Conservation (phyloP, 92 coral and sea anemone species). For the Micromussa lordhowensis region DNA sequence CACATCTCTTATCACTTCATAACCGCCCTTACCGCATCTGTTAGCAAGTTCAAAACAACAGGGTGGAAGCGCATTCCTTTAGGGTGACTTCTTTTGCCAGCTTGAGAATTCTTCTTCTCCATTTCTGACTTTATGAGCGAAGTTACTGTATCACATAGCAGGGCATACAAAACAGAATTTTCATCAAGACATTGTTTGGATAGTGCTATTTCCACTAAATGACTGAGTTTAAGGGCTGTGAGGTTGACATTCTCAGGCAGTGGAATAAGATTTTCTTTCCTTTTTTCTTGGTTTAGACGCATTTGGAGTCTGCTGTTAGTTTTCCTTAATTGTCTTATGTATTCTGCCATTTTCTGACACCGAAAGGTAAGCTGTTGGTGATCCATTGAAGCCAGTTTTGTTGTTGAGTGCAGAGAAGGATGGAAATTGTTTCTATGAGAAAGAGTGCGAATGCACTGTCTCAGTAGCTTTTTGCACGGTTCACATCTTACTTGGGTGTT, state of each 20-base stretch:
- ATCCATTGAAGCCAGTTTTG: neutral
- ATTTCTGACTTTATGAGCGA: neutral
- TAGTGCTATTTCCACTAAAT: neutral
- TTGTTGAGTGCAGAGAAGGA: neutral
- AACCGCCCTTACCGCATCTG: constrained; percentile 44
- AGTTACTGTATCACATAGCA: no score
- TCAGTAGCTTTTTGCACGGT: neutral
- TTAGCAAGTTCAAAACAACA: constrained; percentile 29
- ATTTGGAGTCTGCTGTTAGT: neutral
- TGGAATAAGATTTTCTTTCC: neutral
- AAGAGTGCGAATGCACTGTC: neutral
- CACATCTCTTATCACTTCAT: constrained; percentile 9
- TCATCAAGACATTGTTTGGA: no score
- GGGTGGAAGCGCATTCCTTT: constrained; percentile 52
- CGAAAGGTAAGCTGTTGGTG: neutral
- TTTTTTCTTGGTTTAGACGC: neutral
- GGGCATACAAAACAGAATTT: no score
- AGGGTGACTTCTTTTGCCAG: neutral
- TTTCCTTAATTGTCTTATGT: neutral
- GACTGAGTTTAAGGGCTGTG: neutral
- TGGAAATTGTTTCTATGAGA: neutral
- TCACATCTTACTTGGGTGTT: no score
- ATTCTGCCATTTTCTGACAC: constrained; percentile 17
- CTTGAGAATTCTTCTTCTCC: neutral
- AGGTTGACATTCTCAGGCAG: neutral